These are phyloP conservation scores for Gyps fulvus DNA, from an alignment of 2,113 vertebrate genomes.

Conservation along the genomic window DNA sequence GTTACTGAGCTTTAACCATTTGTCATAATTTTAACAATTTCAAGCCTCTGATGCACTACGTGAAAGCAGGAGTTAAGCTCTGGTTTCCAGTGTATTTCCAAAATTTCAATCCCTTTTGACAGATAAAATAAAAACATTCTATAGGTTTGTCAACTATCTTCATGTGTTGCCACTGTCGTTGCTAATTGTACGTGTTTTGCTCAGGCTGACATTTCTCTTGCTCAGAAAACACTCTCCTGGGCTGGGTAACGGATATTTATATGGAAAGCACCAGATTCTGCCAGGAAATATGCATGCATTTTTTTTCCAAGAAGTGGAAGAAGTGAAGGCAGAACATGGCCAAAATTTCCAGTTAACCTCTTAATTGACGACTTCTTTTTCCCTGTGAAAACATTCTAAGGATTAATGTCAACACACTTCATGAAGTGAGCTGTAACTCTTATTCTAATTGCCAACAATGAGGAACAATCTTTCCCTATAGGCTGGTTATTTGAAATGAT, in stretches of 20 bases:
- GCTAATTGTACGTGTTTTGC: background rate
- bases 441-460: constrained; percentile 16
- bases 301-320: background rate
- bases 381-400: background rate
- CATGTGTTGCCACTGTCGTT: rapidly evolving
- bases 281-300: background rate
- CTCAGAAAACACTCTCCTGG: background rate
- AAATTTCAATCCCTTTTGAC: constrained; percentile 14
- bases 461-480: background rate
- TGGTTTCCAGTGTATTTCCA: constrained; percentile 6
- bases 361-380: background rate
- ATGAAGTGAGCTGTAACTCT: background rate
- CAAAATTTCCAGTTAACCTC: constrained; percentile 4
- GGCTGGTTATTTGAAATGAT: background rate
- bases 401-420: background rate
- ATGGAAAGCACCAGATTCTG: constrained; percentile 10
- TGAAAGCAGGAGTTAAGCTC: constrained; percentile 41
- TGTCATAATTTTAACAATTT: constrained; percentile 48
- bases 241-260: background rate
- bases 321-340: background rate
- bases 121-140: constrained; percentile 37
- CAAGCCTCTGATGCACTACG: background rate
- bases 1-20: constrained; percentile 64
- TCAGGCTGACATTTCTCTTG: background rate
- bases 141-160: background rate